Evolutionary conservation across 2,888 invertebrate species (phyloP).

Genomic region (Leucophenga montana): DNA sequence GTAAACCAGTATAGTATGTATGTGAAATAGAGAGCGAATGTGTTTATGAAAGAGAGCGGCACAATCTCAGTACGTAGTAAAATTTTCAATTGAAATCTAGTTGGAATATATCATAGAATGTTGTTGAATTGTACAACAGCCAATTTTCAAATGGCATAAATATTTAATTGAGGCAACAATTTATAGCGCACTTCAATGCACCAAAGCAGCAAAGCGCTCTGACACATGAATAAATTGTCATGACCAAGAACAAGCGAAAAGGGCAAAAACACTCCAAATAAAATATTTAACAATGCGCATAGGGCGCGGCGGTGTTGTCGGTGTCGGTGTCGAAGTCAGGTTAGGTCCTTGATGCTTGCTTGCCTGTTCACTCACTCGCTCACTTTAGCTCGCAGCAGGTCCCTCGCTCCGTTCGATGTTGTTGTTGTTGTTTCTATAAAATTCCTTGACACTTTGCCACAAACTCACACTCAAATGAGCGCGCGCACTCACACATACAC

Average conservation of each 20-base stretch:
- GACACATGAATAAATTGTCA: constrained; percentile 15
- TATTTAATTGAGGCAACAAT: constrained; percentile 59
- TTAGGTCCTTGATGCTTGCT: constrained; percentile 39
- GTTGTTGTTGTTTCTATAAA: constrained; percentile 50
- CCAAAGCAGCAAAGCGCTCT: constrained; percentile 16
- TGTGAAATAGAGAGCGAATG: too few relatives aligned
- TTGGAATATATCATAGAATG: constrained; percentile 33
- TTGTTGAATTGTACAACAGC: not conserved
- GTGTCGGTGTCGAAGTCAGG: constrained; percentile 54
- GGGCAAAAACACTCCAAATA: constrained; percentile 36
- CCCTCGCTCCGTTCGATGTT: constrained; percentile 58
- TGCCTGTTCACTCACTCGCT: constrained; percentile 30
- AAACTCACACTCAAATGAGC: constrained; percentile 32
- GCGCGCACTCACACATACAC: constrained; percentile 25
- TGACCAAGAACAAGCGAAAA: constrained; percentile 5
- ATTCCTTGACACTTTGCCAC: constrained; percentile 64
- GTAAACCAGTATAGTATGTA: too few relatives aligned
- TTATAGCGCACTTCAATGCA: constrained; percentile 49
- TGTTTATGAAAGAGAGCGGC: constrained; percentile 28
- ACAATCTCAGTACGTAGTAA: constrained; percentile 45
- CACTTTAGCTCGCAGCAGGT: constrained; percentile 45
- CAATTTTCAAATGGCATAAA: constrained; percentile 34
- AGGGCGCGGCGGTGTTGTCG: constrained; percentile 62
- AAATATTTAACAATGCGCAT: constrained; percentile 60
- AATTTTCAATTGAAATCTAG: constrained; percentile 49